Evolutionary conservation across 2,888 invertebrate species (phyloP).

Genomic region (Mesopsocus fuscifrons): DNA sequence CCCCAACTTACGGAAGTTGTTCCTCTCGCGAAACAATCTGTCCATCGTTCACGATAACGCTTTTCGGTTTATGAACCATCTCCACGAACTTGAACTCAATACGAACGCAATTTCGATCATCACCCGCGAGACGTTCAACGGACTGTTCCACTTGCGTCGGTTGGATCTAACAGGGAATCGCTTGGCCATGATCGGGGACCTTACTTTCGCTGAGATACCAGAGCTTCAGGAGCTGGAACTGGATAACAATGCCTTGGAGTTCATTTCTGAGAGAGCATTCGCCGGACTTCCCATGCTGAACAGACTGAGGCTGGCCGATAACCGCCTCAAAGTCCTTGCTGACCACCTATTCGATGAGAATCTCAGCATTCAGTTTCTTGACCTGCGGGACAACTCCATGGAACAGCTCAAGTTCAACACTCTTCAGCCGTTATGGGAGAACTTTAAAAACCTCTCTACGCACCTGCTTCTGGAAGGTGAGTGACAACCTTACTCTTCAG

Average conservation of each 20-base stretch:
- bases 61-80: conserved; percentile 48
- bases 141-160: conserved; percentile 49
- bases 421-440: conserved; percentile 55
- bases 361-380: conserved; percentile 48
- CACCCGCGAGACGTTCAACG: conserved; percentile 57
- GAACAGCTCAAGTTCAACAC: conserved; percentile 59
- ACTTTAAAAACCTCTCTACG: conserved; percentile 53
- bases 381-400: conserved; percentile 56
- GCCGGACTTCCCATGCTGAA: conserved; percentile 52
- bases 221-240: conserved; percentile 48
- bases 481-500: no score
- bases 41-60: conserved; percentile 69
- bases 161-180: conserved; percentile 56
- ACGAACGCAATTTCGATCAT: conserved; percentile 54
- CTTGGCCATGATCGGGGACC: conserved; percentile 57
- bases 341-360: conserved; percentile 54
- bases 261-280: conserved; percentile 57
- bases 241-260: conserved; percentile 31
- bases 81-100: conserved; percentile 65
- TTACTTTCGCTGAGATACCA: conserved; percentile 61
- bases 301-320: conserved; percentile 53
- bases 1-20: conserved; percentile 50
- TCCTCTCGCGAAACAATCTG: conserved; percentile 71
- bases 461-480: conserved; percentile 60
- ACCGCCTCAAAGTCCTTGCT: conserved; percentile 50